Base-by-base conservation (phyloP, 2,113 vertebrate species). In the Cephalopterus ornatus region DNA sequence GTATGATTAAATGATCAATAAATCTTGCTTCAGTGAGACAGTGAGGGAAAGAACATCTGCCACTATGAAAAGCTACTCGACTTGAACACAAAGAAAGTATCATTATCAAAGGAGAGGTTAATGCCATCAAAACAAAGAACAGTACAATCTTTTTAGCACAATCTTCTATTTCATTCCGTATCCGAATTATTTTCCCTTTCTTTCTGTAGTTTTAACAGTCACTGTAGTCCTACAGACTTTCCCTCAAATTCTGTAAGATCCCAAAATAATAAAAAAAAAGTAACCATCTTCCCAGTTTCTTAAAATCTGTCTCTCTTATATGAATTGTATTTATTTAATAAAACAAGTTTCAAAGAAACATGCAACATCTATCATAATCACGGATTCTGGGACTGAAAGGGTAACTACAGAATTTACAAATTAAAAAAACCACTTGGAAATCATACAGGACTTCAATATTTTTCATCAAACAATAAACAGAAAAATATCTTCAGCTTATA, bases 1-100 rank as follows among this genome's bases (percentile, higher is more conserved):
- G 32, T 71, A 37, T 92, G 78, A 91, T 70, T 83, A 95, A 93
- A 59, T 52, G 72, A 94, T 84, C 30, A 77, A 50, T 74, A 89
- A 78, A 86, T 87, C 56, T 75, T 67, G 11, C 39, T 61, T 75
- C 70, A n/a, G 61, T 18, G 35, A 77, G 87, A 74, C 15, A 5
- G 23, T 28, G 50, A 85, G 88, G 70, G 44, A 70, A 76, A 68
- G 61, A 95, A 81, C 77, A 92, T 63, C 80, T 87, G 86, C 68
- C 41, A 59, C 77, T 89, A 13, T 4, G 53, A 87, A 95, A 93
- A 92, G 53, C 47, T 81, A 80, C 76, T 89, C 80, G 80, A 62
- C 26, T 56, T 39, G 42, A 93, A 67, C 68, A 86, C 71, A 83
- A 85, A 73, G 32, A n/a, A 72, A 72, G 12, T 21, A 70, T 44